phyloP scores from a whole-genome alignment of 2,888 invertebrate species.

The Diarsia dahlii region DNA sequence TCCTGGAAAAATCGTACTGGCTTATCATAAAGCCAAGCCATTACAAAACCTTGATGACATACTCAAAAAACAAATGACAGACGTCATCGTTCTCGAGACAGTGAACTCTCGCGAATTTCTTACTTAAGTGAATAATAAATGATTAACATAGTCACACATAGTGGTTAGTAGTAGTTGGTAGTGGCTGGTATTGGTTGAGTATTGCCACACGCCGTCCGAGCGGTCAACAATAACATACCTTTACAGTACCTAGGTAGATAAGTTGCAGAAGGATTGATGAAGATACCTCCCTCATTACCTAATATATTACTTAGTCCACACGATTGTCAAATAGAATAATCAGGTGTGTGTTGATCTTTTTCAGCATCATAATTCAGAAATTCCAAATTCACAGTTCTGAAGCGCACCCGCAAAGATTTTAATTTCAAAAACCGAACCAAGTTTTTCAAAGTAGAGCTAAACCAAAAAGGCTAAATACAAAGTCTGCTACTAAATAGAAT shows the following conservation, averaged over 20 bases:
- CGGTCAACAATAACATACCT: constrained; percentile 80
- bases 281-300: neutral
- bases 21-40: neutral
- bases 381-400: neutral
- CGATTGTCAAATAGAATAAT: neutral
- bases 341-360: too few species aligned
- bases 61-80: constrained; percentile 25
- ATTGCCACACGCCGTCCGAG: constrained; percentile 63
- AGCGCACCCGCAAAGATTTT: neutral
- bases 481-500: constrained; percentile 39
- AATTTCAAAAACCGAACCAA: neutral
- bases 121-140: constrained; percentile 41
- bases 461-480: constrained; percentile 36
- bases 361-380: neutral
- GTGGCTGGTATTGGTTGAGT: constrained; percentile 11
- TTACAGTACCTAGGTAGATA: constrained; percentile 36
- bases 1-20: neutral
- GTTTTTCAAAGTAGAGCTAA: constrained; percentile 8
- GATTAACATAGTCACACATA: constrained; percentile 46
- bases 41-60: constrained; percentile 1
- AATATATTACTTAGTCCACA: neutral
- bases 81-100: constrained; percentile 33
- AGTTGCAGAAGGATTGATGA: constrained; percentile 38
- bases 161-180: constrained; percentile 16
- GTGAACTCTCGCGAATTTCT: constrained; percentile 25